Base-by-base conservation (phyloP, 2,888 invertebrate genomes). In the Hoplodrina ambigua region DNA sequence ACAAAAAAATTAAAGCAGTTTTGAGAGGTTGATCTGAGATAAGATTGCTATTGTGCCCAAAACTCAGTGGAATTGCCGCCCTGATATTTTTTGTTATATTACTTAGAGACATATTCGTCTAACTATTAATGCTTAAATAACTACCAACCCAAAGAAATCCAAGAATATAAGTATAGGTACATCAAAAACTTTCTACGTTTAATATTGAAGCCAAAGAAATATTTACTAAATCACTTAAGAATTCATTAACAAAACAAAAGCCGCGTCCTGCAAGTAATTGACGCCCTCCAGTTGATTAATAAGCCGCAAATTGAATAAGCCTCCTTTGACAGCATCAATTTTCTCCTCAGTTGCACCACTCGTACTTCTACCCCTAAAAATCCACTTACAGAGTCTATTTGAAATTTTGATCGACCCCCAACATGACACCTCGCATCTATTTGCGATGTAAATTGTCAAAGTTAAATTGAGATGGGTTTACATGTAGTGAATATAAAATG, bases 361-460 rank as follows among this genome's bases (percentile, higher is more conserved):
- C 86, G 86, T 88, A 86, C 89, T 83, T 86, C 84, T 87, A 86
- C 90, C 93, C 94, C 93, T 89, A 94, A 95, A 95, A 95, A 95
- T 94, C 90, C 93, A 95, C 92, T 95, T 95, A 93, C 78, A 84
- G 87, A 88, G 91, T 92, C 94, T 90, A 94, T 95, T 95, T 94
- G 93, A 92, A 95, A 94, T 94, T 95, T 95, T 94, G 93, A 95
- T 94, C 93, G 92, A 94, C 92, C 92, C 93, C 89, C 76, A 81
- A 92, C 94, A 94, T 95, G 95, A 94, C 94, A 95, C 94, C 94
- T 92, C 91, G 83, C 91, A 92, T 94, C 94, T 92, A 95, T 95
- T 96, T 94, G 89, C 92, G 89, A 95, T 95, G 95, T 94, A 96
- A 95, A 95, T 96, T 96, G 95, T 94, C 96, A 94, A 95, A 95